phyloP scores from a whole-genome alignment of 2,888 invertebrate species.

The Chironomus riparius region DNA sequence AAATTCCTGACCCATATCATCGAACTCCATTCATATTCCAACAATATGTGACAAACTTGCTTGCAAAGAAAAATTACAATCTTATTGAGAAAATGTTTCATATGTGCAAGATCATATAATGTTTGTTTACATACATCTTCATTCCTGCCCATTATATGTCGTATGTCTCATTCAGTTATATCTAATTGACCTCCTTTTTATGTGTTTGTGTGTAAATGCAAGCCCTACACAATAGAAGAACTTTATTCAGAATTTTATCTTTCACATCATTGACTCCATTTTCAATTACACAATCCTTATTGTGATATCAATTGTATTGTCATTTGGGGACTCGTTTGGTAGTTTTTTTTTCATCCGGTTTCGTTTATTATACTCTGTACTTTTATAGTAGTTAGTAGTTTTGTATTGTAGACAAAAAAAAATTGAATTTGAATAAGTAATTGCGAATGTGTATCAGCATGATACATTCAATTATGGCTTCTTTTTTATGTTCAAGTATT shows the following conservation, averaged over 20 bases:
- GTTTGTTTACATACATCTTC: too few species aligned
- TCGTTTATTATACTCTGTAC: too few species aligned
- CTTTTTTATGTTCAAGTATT: neutral
- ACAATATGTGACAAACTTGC: too few species aligned
- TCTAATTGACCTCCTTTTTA: neutral
- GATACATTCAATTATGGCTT: conserved; percentile 1
- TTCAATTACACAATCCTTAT: neutral
- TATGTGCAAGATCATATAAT: too few species aligned
- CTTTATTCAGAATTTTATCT: neutral
- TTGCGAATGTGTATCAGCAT: conserved; percentile 1
- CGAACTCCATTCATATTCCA: neutral
- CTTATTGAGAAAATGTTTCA: too few species aligned
- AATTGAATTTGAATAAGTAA: too few species aligned
- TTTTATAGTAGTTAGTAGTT: too few species aligned
- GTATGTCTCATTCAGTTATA: neutral
- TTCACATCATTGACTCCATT: neutral
- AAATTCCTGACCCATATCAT: neutral
- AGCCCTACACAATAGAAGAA: neutral
- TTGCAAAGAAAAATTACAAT: too few species aligned
- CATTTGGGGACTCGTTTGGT: neutral
- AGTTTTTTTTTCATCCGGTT: too few species aligned
- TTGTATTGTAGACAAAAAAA: too few species aligned
- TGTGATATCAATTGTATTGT: neutral
- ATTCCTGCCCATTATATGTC: too few species aligned
- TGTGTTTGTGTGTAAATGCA: too few species aligned